Evolutionary conservation across 2,888 invertebrate genomes (phyloP).

Genomic region (Pollenia amentaria): DNA sequence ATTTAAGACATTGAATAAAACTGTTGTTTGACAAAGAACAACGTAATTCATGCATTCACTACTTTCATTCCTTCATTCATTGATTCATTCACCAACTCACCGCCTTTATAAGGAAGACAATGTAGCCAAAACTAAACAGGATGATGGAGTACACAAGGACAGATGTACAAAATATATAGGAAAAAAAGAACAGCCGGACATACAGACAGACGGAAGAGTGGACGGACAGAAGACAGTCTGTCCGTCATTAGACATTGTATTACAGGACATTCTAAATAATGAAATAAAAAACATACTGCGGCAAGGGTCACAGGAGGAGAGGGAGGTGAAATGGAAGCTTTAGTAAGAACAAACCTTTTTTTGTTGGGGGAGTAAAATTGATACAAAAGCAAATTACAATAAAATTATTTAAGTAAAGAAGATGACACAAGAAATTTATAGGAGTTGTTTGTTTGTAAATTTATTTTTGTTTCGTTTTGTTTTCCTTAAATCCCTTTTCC

Average conservation of each 20-base stretch:
- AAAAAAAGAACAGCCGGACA: neutral
- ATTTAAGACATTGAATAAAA: slow-evolving; percentile 69
- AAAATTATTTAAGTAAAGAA: slow-evolving; percentile 39
- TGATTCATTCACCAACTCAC: slow-evolving; percentile 39
- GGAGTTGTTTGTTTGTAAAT: slow-evolving; percentile 63
- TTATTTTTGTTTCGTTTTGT: slow-evolving; percentile 57
- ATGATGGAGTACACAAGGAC: too few relatives aligned
- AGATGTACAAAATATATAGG: too few relatives aligned
- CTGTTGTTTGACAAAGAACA: slow-evolving; percentile 65
- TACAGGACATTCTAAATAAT: slow-evolving; percentile 52
- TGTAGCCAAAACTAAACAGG: neutral
- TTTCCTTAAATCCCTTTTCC: slow-evolving; percentile 25
- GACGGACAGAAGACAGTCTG: neutral
- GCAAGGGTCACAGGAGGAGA: neutral
- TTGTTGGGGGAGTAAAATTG: slow-evolving; percentile 34
- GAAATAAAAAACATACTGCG: slow-evolving; percentile 50
- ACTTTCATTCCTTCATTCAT: slow-evolving; percentile 23
- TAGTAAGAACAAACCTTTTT: slow-evolving; percentile 39
- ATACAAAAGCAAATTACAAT: slow-evolving; percentile 68
- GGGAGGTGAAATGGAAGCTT: slow-evolving; percentile 18
- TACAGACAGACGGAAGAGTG: neutral
- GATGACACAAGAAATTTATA: slow-evolving; percentile 70
- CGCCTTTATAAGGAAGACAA: slow-evolving; percentile 45
- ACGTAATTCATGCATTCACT: slow-evolving; percentile 66
- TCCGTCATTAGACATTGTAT: slow-evolving; percentile 22